Conservation (phyloP, 2,113 vertebrate species). For the Mellivora capensis region DNA sequence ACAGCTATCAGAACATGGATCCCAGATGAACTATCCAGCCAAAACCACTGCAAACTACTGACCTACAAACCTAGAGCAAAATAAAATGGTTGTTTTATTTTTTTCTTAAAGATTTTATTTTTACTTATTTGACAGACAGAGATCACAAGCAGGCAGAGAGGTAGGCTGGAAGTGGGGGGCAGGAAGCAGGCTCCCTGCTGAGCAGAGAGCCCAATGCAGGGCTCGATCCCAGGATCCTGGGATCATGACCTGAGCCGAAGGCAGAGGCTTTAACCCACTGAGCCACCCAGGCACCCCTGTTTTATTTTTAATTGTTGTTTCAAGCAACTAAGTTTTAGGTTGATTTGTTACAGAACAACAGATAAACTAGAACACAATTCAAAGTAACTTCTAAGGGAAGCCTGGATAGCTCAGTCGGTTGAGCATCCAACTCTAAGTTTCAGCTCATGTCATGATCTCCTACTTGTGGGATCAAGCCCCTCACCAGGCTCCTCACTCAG, state of each 20-base stretch:
- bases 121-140: too few species aligned
- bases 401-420: not conserved
- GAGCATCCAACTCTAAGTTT: not conserved
- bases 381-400: not conserved
- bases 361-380: not conserved
- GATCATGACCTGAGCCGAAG: too few species aligned
- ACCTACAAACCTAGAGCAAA: not conserved
- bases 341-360: not conserved
- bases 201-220: too few species aligned
- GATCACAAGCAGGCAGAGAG: too few species aligned
- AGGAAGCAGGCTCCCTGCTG: too few species aligned
- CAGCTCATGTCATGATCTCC: not conserved
- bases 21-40: not conserved
- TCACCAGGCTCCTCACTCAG: not conserved
- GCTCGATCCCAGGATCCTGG: too few species aligned
- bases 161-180: too few species aligned
- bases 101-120: not conserved
- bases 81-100: not conserved
- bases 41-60: not conserved
- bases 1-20: not conserved
- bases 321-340: not conserved
- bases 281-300: too few species aligned
- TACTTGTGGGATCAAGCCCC: not conserved
- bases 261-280: too few species aligned
- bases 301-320: not conserved